Conservation (phyloP, 2,888 invertebrate genomes). For the Teinopalpus imperialis region DNA sequence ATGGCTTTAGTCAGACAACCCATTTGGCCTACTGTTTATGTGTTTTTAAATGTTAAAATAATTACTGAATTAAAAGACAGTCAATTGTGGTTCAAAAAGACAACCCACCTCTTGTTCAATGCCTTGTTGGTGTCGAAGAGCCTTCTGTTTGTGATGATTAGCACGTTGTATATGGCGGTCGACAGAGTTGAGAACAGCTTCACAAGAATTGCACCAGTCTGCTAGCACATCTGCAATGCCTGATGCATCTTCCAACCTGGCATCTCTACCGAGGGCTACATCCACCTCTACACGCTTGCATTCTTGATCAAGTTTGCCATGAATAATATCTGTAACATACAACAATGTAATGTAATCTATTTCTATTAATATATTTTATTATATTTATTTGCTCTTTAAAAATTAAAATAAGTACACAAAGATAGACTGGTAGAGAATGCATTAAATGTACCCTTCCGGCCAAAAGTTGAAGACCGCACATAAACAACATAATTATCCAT, state of each 20-base stretch:
- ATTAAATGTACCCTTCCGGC: too few relatives aligned
- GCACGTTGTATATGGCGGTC: slow-evolving; percentile 94
- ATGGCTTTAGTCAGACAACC: too few relatives aligned
- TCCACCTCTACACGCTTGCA: slow-evolving; percentile 96
- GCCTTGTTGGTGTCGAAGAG: slow-evolving; percentile 89
- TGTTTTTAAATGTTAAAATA: too few relatives aligned
- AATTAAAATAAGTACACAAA: too few relatives aligned
- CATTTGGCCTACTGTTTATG: too few relatives aligned
- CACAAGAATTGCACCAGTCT: slow-evolving; percentile 94
- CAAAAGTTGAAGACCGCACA: too few relatives aligned
- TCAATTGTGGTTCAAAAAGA: neutral
- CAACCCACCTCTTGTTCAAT: slow-evolving; percentile 91
- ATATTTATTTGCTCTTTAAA: too few relatives aligned
- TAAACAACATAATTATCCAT: too few relatives aligned
- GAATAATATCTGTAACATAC: slow-evolving; percentile 89
- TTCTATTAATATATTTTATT: too few relatives aligned
- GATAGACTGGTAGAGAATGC: too few relatives aligned
- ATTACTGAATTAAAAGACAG: neutral
- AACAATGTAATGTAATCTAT: neutral
- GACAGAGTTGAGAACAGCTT: slow-evolving; percentile 93
- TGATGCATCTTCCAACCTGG: slow-evolving; percentile 90
- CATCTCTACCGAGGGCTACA: slow-evolving; percentile 96
- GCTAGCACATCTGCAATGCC: slow-evolving; percentile 91
- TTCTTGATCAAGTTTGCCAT: slow-evolving; percentile 97
- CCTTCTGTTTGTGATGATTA: slow-evolving; percentile 91